Conservation (phyloP, 2,797 vertebrate species). For the Ptychadena robeensis region DNA sequence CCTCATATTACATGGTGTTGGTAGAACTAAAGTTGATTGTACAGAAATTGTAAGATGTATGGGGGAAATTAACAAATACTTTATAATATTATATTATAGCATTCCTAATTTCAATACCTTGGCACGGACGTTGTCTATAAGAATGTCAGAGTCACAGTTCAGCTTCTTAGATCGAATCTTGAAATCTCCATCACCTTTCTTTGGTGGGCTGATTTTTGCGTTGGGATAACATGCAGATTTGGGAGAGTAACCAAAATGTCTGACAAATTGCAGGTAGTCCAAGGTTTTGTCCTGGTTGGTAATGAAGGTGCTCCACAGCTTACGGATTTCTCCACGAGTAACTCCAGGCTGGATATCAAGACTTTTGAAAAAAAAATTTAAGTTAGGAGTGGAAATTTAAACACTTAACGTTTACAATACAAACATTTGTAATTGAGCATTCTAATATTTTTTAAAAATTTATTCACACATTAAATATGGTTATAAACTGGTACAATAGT, state of each 20-base stretch:
- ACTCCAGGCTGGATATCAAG: conserved; percentile 74
- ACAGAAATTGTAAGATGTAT: too few relatives aligned
- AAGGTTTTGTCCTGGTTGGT: conserved; percentile 69
- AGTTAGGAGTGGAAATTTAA: too few relatives aligned
- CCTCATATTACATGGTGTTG: too few relatives aligned
- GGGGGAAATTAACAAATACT: too few relatives aligned
- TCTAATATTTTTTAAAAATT: too few relatives aligned
- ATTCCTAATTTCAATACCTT: conserved; percentile 54
- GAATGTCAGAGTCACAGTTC: conserved; percentile 69
- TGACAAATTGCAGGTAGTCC: conserved; percentile 74
- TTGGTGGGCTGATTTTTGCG: conserved; percentile 62
- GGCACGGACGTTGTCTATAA: conserved; percentile 54
- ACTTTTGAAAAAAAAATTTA: conserved; percentile 67
- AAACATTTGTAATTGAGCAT: too few relatives aligned
- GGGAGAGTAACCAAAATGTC: conserved; percentile 70
- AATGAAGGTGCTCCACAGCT: conserved; percentile 73
- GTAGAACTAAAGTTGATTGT: too few relatives aligned
- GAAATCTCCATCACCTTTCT: conserved; percentile 62
- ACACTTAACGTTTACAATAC: too few relatives aligned
- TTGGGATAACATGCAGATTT: conserved; percentile 68
- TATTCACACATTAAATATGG: too few relatives aligned
- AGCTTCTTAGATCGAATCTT: conserved; percentile 67
- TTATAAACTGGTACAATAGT: too few relatives aligned
- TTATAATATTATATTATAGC: not conserved
- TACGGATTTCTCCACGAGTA: conserved; percentile 68